Conservation (phyloP, 2,797 vertebrate species). For the Dromococcyx pavoninus region DNA sequence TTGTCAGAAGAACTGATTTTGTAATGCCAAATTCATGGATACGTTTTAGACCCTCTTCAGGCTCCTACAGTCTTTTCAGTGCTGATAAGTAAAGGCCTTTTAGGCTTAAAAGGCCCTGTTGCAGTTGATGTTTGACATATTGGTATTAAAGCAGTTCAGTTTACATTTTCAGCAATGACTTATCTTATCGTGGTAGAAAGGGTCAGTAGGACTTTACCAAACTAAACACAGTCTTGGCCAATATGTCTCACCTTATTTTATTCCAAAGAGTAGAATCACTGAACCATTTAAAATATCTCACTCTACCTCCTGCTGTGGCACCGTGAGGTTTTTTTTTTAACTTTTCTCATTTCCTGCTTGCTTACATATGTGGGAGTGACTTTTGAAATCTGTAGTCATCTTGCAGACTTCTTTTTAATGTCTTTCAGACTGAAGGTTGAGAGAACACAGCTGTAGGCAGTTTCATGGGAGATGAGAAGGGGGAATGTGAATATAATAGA, state of each 20-base stretch:
- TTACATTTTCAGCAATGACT: background rate
- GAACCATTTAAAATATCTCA: background rate
- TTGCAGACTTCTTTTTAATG: conserved; percentile 16
- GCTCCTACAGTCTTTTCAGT: background rate
- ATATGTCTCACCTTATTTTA: background rate
- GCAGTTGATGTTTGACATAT: background rate
- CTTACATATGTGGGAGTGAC: conserved; percentile 1
- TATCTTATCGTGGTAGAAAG: background rate
- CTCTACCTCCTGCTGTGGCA: background rate
- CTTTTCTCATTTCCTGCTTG: conserved; percentile 1
- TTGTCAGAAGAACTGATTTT: background rate
- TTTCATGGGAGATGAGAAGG: conserved; percentile 19
- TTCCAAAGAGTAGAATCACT: background rate
- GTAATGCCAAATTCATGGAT: background rate
- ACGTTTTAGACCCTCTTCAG: background rate
- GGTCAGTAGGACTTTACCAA: background rate
- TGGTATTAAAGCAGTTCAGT: background rate
- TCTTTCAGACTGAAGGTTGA: conserved; percentile 1
- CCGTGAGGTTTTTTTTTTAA: background rate
- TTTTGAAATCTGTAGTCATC: background rate
- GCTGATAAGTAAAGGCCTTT: background rate
- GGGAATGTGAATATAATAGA: background rate
- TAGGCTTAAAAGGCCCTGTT: background rate
- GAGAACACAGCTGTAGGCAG: conserved; percentile 27
- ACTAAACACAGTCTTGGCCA: background rate